Percentiles rank a stretch among this genome's conserved stretches.
These are phyloP conservation scores for Siniperca chuatsi DNA, from an alignment of 2,113 vertebrate genomes.

Conservation along the genomic window DNA sequence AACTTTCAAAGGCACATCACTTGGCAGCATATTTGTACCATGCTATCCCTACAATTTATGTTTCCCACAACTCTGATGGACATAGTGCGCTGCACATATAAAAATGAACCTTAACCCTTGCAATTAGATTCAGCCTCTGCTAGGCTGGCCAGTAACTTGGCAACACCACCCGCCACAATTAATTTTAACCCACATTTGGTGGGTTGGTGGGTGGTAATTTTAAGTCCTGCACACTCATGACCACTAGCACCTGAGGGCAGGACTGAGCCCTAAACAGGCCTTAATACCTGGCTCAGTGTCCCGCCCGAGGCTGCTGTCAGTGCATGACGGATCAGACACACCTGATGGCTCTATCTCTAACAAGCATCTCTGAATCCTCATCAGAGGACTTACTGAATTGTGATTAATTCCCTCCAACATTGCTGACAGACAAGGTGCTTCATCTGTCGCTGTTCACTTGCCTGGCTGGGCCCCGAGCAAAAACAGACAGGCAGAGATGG, in stretches of 20 bases:
- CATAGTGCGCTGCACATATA: background rate
- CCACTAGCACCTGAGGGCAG: conserved; percentile 65
- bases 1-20: background rate
- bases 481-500: conserved; percentile 73
- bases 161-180: conserved; percentile 15
- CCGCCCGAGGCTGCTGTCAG: conserved; percentile 89
- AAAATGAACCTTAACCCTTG: background rate
- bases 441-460: conserved; percentile 87
- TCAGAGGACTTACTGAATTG: conserved; percentile 93
- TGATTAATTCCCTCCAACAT: conserved; percentile 92
- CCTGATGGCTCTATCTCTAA: conserved; percentile 94
- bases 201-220: conserved; percentile 35
- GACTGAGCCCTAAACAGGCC: conserved; percentile 77
- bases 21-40: background rate
- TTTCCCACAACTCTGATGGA: background rate
- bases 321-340: conserved; percentile 89
- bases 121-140: conserved; percentile 5
- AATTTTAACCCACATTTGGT: conserved; percentile 22
- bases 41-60: background rate
- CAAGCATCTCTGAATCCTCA: conserved; percentile 95
- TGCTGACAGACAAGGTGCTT: conserved; percentile 92
- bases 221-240: conserved; percentile 60
- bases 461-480: conserved; percentile 86
- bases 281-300: conserved; percentile 83
- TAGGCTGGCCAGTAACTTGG: background rate